Conservation (phyloP, 2,113 vertebrate species). For the Tetraodon nigroviridis region DNA sequence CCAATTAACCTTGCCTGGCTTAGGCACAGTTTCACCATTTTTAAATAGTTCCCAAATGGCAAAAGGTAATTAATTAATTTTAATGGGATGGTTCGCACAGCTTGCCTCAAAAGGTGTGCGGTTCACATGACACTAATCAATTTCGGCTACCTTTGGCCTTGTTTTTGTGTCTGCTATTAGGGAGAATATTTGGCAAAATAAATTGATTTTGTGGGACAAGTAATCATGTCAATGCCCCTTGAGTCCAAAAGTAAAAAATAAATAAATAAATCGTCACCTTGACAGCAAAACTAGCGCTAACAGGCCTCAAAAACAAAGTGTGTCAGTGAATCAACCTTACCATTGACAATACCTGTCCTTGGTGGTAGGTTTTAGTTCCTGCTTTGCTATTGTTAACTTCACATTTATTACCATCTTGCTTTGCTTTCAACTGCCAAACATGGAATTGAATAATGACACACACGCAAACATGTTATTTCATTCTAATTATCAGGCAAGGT, state of each 20-base stretch:
- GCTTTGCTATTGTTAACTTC: background rate
- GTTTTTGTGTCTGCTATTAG: slow-evolving; percentile 44
- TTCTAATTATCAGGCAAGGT: too few species aligned
- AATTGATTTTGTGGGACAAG: slow-evolving; percentile 57
- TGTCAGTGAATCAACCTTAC: background rate
- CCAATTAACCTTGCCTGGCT: slow-evolving; percentile 75
- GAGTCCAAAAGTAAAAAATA: slow-evolving; percentile 6
- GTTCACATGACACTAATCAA: slow-evolving; percentile 64
- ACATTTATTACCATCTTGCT: background rate
- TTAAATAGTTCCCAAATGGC: slow-evolving; percentile 70
- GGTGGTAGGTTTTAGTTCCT: background rate
- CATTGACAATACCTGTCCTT: too few species aligned
- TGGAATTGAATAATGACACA: too few species aligned
- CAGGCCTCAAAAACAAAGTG: background rate
- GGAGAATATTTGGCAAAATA: slow-evolving; percentile 50
- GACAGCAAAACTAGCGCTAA: background rate
- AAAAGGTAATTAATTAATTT: slow-evolving; percentile 72
- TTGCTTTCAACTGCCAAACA: too few species aligned
- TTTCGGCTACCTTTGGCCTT: slow-evolving; percentile 60
- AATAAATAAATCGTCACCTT: slow-evolving; percentile 22
- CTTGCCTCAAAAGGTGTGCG: slow-evolving; percentile 62
- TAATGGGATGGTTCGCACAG: slow-evolving; percentile 62
- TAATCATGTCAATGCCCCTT: slow-evolving; percentile 31
- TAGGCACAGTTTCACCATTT: slow-evolving; percentile 71
- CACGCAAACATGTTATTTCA: too few species aligned